Conservation (phyloP, 2,797 vertebrate genomes). For the Arrhamphus sclerolepis region DNA sequence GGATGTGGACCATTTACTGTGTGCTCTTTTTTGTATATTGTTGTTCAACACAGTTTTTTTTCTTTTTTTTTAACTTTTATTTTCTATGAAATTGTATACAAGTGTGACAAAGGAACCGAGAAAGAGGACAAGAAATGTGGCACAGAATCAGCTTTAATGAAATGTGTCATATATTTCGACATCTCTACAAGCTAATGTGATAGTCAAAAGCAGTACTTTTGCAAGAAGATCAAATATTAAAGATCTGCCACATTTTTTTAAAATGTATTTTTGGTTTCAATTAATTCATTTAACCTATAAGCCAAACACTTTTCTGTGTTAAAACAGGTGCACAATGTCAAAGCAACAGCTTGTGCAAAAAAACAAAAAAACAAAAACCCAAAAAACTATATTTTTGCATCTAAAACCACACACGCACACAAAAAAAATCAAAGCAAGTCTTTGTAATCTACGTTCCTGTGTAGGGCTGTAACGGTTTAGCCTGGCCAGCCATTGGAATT, state of each 20-base stretch:
- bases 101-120: conserved; percentile 2
- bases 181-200: conserved; percentile 42
- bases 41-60: conserved; percentile 1
- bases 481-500: too few species aligned
- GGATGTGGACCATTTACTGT: too few species aligned
- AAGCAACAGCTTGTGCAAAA: conserved; percentile 57
- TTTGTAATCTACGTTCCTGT: conserved; percentile 51
- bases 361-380: too few species aligned
- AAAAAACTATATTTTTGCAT: conserved; percentile 64
- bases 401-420: conserved; percentile 41
- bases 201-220: conserved; percentile 47
- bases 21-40: neutral
- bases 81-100: conserved; percentile 27
- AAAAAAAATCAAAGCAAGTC: conserved; percentile 53
- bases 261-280: conserved; percentile 44
- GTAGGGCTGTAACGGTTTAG: too few species aligned
- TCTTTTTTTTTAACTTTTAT: conserved; percentile 20
- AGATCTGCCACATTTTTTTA: conserved; percentile 38
- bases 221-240: conserved; percentile 54
- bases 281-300: conserved; percentile 51
- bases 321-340: conserved; percentile 48
- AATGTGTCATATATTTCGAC: conserved; percentile 43
- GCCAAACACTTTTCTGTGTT: conserved; percentile 38
- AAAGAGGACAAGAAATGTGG: conserved; percentile 21
- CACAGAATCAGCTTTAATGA: conserved; percentile 66